Conservation (phyloP, 1,140 invertebrate species). For the Apocrypta bakeri region DNA sequence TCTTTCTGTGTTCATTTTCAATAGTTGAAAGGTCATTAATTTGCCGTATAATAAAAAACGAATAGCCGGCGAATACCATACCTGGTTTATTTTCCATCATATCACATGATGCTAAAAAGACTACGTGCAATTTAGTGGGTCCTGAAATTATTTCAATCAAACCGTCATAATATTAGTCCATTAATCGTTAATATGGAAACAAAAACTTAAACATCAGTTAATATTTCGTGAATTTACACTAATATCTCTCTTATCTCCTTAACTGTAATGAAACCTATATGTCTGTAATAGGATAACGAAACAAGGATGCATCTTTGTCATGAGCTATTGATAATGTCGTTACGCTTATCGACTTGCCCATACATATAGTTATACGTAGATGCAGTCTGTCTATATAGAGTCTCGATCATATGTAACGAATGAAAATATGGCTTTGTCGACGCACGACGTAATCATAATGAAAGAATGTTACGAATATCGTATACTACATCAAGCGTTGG, state of each 20-base stretch:
- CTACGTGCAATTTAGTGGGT: not conserved
- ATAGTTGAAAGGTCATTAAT: conserved; percentile 11
- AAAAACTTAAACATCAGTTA: no score
- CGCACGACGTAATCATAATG: no score
- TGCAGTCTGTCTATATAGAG: no score
- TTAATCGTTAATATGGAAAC: not conserved
- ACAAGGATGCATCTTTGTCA: not conserved
- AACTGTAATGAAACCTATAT: no score
- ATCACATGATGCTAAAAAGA: not conserved
- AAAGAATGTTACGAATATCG: no score
- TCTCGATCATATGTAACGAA: not conserved
- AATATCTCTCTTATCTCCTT: no score
- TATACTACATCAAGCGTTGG: not conserved
- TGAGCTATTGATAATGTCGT: not conserved
- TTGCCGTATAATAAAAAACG: not conserved
- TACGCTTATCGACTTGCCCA: not conserved
- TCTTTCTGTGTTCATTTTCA: conserved; percentile 3
- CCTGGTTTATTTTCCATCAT: not conserved
- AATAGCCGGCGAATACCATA: not conserved
- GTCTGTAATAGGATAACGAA: not conserved
- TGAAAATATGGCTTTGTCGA: no score
- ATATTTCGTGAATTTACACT: no score
- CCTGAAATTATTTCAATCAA: not conserved
- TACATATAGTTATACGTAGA: no score
- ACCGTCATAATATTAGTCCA: not conserved